A percentile compares a stretch with the other conserved stretches of the same genome.
phyloP scores from a whole-genome alignment of 2,888 invertebrate species.

The Hoplodrina blanda region DNA sequence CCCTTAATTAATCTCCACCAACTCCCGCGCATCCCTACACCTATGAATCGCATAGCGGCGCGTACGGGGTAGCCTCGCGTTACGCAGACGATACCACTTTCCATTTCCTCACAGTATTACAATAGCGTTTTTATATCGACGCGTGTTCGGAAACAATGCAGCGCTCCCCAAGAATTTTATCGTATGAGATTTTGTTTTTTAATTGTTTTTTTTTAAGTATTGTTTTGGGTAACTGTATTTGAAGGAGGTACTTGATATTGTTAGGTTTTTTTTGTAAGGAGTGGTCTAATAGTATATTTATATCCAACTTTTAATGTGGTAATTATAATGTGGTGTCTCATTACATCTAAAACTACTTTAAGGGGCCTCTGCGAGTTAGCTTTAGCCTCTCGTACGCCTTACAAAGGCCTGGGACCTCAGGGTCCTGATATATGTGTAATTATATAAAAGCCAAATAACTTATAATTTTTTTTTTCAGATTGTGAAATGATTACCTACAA shows the following conservation, averaged over 20 bases:
- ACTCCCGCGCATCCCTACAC: conserved; percentile 71
- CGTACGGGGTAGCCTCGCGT: conserved; percentile 85
- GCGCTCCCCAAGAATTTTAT: conserved; percentile 66
- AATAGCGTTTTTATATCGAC: conserved; percentile 77
- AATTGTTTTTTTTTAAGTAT: conserved; percentile 28
- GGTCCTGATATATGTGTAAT: no score
- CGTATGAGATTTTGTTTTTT: conserved; percentile 43
- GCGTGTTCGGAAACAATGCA: conserved; percentile 72
- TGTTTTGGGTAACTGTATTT: conserved; percentile 27
- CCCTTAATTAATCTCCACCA: no score
- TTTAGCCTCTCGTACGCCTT: no score
- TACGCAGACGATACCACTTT: conserved; percentile 85
- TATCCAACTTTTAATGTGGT: no score
- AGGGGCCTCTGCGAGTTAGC: no score
- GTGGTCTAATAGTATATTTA: not conserved
- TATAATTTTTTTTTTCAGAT: no score
- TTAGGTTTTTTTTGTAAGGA: not conserved
- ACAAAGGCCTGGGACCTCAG: no score
- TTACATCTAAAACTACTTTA: no score
- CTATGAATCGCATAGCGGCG: conserved; percentile 82
- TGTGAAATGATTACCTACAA: no score
- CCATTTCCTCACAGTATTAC: conserved; percentile 83
- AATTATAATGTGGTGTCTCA: no score
- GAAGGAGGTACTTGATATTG: not conserved
- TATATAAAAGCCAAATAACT: no score